These are phyloP conservation scores for Eclectus roratus DNA, from an alignment of 2,113 vertebrate genomes.

Conservation along the genomic window DNA sequence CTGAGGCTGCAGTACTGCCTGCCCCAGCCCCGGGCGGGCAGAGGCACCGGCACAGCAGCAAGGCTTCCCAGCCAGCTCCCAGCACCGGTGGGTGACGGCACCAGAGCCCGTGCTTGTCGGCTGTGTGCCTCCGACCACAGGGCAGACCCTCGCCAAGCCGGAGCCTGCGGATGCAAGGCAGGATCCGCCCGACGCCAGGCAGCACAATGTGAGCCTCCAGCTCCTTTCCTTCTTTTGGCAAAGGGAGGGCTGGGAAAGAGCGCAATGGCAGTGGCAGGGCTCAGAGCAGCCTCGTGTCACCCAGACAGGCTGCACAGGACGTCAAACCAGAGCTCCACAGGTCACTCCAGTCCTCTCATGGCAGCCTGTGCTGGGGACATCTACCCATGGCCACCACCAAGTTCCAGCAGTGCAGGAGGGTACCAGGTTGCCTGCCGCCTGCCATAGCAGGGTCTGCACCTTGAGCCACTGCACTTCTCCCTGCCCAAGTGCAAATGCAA, in stretches of 20 bases:
- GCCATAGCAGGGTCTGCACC: not conserved
- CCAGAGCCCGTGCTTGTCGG: accelerated
- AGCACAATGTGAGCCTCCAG: not conserved
- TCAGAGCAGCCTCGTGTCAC: not conserved
- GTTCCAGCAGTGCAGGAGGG: not conserved
- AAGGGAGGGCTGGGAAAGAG: not conserved
- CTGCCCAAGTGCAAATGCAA: not conserved
- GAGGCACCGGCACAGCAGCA: not conserved
- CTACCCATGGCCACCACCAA: not conserved
- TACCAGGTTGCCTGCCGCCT: not conserved
- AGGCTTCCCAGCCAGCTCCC: not conserved
- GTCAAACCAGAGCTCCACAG: not conserved
- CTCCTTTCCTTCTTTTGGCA: not conserved
- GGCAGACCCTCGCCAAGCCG: accelerated
- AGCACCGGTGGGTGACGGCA: accelerated
- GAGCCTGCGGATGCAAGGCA: not conserved
- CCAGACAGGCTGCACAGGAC: not conserved
- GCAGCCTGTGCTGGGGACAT: accelerated
- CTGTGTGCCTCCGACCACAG: accelerated
- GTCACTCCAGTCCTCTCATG: not conserved
- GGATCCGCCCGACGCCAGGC: accelerated
- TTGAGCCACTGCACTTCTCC: not conserved
- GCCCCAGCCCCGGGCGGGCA: not conserved
- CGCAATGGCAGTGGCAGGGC: not conserved
- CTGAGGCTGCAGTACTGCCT: not conserved